phyloP scores from a whole-genome alignment of 1,140 invertebrate species.

The Brachionus rotundiformis region DNA sequence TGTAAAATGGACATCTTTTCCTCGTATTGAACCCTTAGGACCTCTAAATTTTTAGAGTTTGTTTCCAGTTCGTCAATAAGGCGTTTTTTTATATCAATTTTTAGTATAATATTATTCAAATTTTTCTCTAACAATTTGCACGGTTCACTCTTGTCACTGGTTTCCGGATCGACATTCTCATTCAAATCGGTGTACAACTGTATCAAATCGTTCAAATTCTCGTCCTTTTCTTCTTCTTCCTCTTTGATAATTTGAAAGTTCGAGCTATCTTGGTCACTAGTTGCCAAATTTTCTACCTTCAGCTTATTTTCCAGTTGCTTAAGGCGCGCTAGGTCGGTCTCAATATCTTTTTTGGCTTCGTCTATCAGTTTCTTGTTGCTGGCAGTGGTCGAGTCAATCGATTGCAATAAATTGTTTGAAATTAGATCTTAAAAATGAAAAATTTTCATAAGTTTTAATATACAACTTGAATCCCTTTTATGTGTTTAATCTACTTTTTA shows the following conservation, averaged over 20 bases:
- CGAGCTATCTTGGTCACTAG: background rate
- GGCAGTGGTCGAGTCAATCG: background rate
- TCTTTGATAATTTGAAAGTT: background rate
- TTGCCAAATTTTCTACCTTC: background rate
- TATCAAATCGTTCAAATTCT: slow-evolving; percentile 22
- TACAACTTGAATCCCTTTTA: background rate
- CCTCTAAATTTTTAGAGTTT: slow-evolving; percentile 27
- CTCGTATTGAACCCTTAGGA: slow-evolving; percentile 78
- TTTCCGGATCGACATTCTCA: background rate
- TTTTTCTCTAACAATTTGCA: slow-evolving; percentile 45
- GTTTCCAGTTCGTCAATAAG: slow-evolving; percentile 52
- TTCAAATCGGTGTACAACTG: slow-evolving; percentile 30
- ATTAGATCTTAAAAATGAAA: slow-evolving; percentile 4
- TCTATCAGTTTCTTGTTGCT: slow-evolving; percentile 21
- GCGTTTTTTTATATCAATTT: slow-evolving; percentile 53
- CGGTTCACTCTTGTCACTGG: background rate
- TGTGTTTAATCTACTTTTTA: background rate
- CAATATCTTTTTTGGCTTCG: slow-evolving; percentile 44
- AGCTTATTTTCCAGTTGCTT: slow-evolving; percentile 9
- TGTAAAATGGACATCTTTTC: slow-evolving; percentile 86
- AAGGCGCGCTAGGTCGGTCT: slow-evolving; percentile 2
- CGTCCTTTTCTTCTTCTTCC: slow-evolving; percentile 6
- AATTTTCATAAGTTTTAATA: background rate
- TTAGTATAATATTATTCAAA: slow-evolving; percentile 29
- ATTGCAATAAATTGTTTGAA: background rate